A percentile compares a stretch with the other conserved stretches of the same genome.
Evolutionary conservation across 2,797 vertebrate genomes (phyloP).

Genomic region (Hephaestus fuliginosus): DNA sequence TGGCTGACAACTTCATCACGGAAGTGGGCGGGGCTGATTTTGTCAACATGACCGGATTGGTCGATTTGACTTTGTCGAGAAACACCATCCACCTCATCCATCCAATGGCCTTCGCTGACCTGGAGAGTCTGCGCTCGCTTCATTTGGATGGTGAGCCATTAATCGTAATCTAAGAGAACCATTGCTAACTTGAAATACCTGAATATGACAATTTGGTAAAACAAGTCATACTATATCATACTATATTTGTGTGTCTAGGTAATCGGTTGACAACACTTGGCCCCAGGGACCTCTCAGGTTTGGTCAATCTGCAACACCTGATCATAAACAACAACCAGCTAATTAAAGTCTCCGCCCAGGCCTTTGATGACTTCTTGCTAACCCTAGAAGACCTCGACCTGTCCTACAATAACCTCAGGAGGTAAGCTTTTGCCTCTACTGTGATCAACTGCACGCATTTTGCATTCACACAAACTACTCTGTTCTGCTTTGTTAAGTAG

Average conservation of each 20-base stretch:
- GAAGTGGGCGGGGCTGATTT: constrained; percentile 90
- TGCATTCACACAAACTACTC: neutral
- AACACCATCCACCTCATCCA: constrained; percentile 92
- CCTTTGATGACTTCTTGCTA: constrained; percentile 92
- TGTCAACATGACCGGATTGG: constrained; percentile 93
- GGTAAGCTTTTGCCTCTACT: constrained; percentile 45
- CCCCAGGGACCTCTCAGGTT: constrained; percentile 88
- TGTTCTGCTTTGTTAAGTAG: constrained; percentile 29
- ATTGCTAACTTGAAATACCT: neutral
- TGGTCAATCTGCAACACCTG: constrained; percentile 93
- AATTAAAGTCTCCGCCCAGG: constrained; percentile 84
- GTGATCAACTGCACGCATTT: neutral
- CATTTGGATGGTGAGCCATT: constrained; percentile 87
- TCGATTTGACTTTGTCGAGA: constrained; percentile 93
- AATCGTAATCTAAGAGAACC: neutral
- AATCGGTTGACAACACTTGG: constrained; percentile 90
- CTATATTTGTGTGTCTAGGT: constrained; percentile 61
- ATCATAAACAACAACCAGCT: constrained; percentile 95
- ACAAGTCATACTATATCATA: no score
- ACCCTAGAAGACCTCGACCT: constrained; percentile 93
- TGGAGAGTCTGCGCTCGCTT: constrained; percentile 93
- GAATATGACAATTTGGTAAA: neutral
- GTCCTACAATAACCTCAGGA: constrained; percentile 94
- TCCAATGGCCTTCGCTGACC: constrained; percentile 91
- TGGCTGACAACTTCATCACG: constrained; percentile 95